Evolutionary conservation across 30 jellyfish, hydroid and myxozoan genomes (phyloP).

Genomic region (Chironex yamaguchii): DNA sequence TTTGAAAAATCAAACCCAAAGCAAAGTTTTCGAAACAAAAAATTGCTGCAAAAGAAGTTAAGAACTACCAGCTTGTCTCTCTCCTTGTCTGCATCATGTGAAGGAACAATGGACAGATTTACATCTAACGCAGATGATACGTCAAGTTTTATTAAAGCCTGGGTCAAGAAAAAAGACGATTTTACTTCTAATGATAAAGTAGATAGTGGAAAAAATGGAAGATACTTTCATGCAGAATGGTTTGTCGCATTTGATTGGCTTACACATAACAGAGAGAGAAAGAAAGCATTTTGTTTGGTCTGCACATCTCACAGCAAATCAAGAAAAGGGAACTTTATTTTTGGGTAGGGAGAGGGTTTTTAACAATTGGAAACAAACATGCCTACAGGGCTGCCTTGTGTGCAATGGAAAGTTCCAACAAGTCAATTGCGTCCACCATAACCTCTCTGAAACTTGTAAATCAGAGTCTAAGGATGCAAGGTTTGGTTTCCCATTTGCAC

Average conservation of each 20-base stretch:
- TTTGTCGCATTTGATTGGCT: conserved; percentile 36
- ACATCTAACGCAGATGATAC: conserved; percentile 55
- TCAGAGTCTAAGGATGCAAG: conserved; percentile 38
- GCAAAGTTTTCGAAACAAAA: no score
- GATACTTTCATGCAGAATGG: conserved; percentile 51
- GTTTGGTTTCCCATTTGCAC: conserved; percentile 55
- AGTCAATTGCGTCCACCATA: conserved; percentile 47
- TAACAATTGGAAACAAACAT: conserved; percentile 15
- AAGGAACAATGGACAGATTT: no score
- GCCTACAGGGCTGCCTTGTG: conserved; percentile 40
- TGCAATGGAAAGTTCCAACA: conserved; percentile 30
- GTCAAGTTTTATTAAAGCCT: conserved; percentile 24
- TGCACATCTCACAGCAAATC: conserved; percentile 68
- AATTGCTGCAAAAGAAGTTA: no score
- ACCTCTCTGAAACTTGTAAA: conserved; percentile 64
- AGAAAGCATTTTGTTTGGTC: conserved; percentile 8
- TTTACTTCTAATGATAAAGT: conserved; percentile 35
- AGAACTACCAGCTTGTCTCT: no score
- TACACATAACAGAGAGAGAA: conserved; percentile 25
- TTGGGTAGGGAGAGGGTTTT: conserved; percentile 44
- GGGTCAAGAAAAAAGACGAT: conserved; percentile 32
- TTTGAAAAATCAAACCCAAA: no score
- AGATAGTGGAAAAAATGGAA: conserved; percentile 53
- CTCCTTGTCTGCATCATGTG: no score
- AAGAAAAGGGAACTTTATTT: conserved; percentile 47